phyloP scores from a whole-genome alignment of 1,140 invertebrate genomes.

The Drosophila tristis region DNA sequence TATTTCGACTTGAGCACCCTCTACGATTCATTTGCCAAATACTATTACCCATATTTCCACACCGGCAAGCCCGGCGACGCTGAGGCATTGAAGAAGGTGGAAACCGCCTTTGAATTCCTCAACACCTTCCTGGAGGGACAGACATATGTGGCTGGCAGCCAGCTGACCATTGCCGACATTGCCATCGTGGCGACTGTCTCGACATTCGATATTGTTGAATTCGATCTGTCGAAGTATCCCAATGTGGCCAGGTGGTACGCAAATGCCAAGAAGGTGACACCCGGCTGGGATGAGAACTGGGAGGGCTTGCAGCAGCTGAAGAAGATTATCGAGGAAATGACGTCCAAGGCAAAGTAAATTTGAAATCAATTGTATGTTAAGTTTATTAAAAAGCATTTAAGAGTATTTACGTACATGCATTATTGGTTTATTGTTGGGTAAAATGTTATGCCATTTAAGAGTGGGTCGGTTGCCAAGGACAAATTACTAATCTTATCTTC shows the following conservation, averaged over 20 bases:
- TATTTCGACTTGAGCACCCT: slow-evolving; percentile 86
- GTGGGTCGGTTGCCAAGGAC: no score
- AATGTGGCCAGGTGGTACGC: slow-evolving; percentile 89
- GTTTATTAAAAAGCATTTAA: neutral
- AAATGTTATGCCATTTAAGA: no score
- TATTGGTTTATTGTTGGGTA: no score
- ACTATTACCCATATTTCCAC: slow-evolving; percentile 89
- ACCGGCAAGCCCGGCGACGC: slow-evolving; percentile 85
- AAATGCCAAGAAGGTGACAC: slow-evolving; percentile 87
- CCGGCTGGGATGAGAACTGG: slow-evolving; percentile 90
- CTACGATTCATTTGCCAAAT: slow-evolving; percentile 79
- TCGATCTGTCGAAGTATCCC: slow-evolving; percentile 87
- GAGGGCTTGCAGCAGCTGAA: slow-evolving; percentile 80
- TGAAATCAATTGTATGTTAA: neutral
- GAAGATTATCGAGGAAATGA: slow-evolving; percentile 31
- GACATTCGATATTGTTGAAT: slow-evolving; percentile 87
- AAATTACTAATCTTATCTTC: no score
- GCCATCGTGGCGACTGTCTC: slow-evolving; percentile 86
- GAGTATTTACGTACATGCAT: no score
- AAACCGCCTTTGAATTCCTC: slow-evolving; percentile 87
- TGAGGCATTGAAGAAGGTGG: slow-evolving; percentile 87
- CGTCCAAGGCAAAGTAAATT: slow-evolving; percentile 57
- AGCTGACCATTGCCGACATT: slow-evolving; percentile 91
- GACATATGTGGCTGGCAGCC: slow-evolving; percentile 87
- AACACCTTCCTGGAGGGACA: slow-evolving; percentile 88